These are phyloP conservation scores for Acheta domesticus DNA, from an alignment of 2,888 invertebrate species.

Conservation along the genomic window DNA sequence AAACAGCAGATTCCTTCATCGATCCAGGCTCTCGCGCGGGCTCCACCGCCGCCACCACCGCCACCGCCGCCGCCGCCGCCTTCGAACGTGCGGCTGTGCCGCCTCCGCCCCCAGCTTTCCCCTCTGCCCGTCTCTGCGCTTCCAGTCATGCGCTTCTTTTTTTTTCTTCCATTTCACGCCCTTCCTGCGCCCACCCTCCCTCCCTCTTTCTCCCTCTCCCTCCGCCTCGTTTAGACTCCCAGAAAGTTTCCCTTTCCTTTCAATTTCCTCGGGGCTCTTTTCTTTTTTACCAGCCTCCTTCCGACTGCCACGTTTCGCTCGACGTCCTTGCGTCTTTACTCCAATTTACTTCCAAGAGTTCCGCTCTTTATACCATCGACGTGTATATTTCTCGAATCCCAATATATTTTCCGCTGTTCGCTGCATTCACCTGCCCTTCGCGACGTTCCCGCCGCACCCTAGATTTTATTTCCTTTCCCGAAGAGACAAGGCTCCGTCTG, in stretches of 20 bases:
- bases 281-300: constrained; percentile 24
- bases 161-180: constrained; percentile 47
- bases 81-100: not conserved
- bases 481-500: no score
- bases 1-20: constrained; percentile 35
- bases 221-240: not conserved
- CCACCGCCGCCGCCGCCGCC: constrained; percentile 19
- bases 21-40: constrained; percentile 28
- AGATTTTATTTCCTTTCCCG: no score
- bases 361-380: no score
- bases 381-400: no score
- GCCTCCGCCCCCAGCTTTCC: not conserved
- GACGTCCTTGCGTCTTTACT: no score
- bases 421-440: no score
- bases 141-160: constrained; percentile 57
- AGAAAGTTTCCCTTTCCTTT: no score
- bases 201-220: constrained; percentile 12
- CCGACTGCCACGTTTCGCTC: not conserved
- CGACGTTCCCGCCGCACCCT: no score
- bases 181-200: constrained; percentile 12
- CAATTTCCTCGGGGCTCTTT: constrained; percentile 4
- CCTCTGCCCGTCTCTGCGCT: not conserved
- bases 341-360: no score
- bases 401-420: no score
- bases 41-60: not conserved